These are phyloP conservation scores for Triplophysa siluroides DNA, from an alignment of 2,113 vertebrate genomes.

Conservation along the genomic window DNA sequence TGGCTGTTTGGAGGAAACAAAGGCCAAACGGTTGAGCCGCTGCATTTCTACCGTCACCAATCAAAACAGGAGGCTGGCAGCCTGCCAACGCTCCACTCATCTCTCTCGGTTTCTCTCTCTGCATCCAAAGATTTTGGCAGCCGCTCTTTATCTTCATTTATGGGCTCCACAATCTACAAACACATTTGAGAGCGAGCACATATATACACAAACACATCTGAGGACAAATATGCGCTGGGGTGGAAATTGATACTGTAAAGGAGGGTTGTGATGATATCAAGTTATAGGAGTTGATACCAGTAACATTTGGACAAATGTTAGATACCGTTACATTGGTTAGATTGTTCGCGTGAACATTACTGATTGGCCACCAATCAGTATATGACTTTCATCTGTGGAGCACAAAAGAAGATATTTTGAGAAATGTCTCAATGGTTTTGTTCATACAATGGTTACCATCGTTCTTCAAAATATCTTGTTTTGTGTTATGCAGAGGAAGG, in stretches of 20 bases:
- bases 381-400: too few species aligned
- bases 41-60: constrained; percentile 59
- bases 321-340: too few species aligned
- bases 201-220: constrained; percentile 11
- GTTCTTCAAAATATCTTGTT: too few species aligned
- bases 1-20: constrained; percentile 66
- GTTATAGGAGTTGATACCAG: too few species aligned
- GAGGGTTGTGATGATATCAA: too few species aligned
- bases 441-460: too few species aligned
- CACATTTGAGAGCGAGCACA: constrained; percentile 26
- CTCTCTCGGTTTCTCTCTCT: neutral
- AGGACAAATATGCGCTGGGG: neutral
- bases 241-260: neutral
- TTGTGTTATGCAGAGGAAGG: too few species aligned
- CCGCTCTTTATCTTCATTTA: constrained; percentile 31
- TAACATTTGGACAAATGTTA: too few species aligned
- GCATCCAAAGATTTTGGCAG: constrained; percentile 22
- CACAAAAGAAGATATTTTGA: too few species aligned
- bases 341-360: too few species aligned
- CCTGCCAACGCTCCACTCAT: constrained; percentile 53
- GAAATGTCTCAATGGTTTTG: too few species aligned
- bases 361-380: too few species aligned
- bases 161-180: constrained; percentile 21
- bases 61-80: constrained; percentile 68
- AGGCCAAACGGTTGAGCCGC: constrained; percentile 62